phyloP scores from a whole-genome alignment of 2,888 invertebrate genomes.

The Crocallis elinguaria region DNA sequence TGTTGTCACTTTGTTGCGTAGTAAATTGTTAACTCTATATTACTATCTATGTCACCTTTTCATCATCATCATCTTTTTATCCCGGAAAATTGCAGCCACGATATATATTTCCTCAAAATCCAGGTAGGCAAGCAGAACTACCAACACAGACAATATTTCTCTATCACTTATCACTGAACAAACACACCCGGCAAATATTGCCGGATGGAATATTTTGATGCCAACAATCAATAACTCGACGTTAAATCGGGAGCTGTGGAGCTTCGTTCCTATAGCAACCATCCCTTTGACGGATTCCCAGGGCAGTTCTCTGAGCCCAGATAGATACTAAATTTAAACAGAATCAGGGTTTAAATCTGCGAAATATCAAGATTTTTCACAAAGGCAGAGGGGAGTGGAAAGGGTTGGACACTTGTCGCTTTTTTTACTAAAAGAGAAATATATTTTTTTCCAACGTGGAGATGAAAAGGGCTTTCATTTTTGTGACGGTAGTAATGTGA shows the following conservation, averaged over 20 bases:
- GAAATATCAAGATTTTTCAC: constrained; percentile 24
- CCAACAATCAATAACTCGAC: constrained; percentile 69
- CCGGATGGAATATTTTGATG: constrained; percentile 59
- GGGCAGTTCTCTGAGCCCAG: constrained; percentile 38
- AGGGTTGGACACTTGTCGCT: constrained; percentile 6
- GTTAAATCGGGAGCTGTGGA: constrained; percentile 63
- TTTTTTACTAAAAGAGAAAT: background rate
- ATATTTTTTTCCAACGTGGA: background rate
- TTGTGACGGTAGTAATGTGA: background rate
- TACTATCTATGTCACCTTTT: too few species aligned
- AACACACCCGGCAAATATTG: constrained; percentile 29
- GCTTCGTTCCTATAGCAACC: constrained; percentile 69
- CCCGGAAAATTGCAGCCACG: too few species aligned
- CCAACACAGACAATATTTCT: constrained; percentile 3
- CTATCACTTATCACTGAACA: constrained; percentile 21
- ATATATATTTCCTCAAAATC: too few species aligned
- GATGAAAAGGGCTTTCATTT: background rate
- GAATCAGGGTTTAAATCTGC: constrained; percentile 44
- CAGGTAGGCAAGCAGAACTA: background rate
- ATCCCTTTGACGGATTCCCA: constrained; percentile 62
- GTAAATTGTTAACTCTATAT: too few species aligned
- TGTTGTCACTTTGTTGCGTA: too few species aligned
- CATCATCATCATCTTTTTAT: too few species aligned
- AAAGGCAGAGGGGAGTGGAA: constrained; percentile 3
- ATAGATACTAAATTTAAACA: constrained; percentile 53